Evolutionary conservation across 2,888 invertebrate species (phyloP).

Genomic region (Chrysodeixis includens): DNA sequence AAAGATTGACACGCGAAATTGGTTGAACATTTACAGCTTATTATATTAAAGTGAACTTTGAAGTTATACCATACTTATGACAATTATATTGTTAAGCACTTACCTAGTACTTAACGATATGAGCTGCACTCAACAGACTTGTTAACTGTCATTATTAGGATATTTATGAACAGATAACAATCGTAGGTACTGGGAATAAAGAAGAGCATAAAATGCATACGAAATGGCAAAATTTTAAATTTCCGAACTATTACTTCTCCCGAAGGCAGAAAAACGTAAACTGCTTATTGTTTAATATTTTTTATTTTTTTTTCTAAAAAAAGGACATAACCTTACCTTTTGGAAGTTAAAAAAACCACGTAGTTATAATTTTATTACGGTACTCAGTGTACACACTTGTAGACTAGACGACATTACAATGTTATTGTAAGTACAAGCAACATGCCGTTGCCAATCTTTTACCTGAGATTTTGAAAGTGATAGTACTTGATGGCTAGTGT

Average conservation of each 20-base stretch:
- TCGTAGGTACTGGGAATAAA: not conserved
- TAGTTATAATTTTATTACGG: not conserved
- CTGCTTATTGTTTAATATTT: too few relatives aligned
- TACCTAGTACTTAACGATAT: slow-evolving; percentile 28
- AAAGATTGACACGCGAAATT: not conserved
- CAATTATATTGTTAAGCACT: slow-evolving; percentile 37
- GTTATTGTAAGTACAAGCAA: not conserved
- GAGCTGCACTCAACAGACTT: slow-evolving; percentile 17
- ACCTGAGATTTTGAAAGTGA: not conserved
- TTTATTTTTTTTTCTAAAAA: too few relatives aligned
- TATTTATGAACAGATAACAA: not conserved
- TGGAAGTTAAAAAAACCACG: too few relatives aligned
- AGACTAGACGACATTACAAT: not conserved
- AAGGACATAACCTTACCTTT: too few relatives aligned
- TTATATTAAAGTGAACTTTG: slow-evolving; percentile 15
- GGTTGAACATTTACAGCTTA: not conserved
- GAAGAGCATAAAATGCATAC: too few relatives aligned
- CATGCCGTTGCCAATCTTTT: not conserved
- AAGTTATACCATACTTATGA: slow-evolving; percentile 23
- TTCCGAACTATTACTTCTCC: too few relatives aligned
- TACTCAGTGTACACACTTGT: too few relatives aligned
- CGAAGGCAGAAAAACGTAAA: too few relatives aligned
- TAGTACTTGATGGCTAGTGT: not conserved
- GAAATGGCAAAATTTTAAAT: too few relatives aligned
- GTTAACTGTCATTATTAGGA: slow-evolving; percentile 5